These are phyloP conservation scores for Tauraco hartlaubi DNA, from an alignment of 2,797 vertebrate species.

Conservation along the genomic window DNA sequence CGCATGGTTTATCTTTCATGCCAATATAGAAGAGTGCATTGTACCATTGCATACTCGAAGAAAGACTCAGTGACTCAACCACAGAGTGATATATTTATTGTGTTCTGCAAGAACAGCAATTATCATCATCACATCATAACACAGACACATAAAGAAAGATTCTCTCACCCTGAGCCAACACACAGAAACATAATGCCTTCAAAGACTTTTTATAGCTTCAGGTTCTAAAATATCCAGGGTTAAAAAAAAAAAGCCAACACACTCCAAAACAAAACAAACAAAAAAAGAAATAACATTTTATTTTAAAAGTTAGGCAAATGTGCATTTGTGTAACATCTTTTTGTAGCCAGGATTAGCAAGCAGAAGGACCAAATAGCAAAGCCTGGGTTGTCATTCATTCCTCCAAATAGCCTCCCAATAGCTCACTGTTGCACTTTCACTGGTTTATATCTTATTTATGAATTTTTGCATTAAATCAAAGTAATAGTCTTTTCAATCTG, in stretches of 20 bases:
- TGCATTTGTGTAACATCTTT: not conserved
- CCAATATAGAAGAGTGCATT: not conserved
- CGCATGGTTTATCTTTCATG: not conserved
- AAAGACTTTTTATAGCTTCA: not conserved
- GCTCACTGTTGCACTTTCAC: not conserved
- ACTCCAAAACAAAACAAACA: not conserved
- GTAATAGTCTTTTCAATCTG: not conserved
- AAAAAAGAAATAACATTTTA: not conserved
- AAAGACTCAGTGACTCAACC: not conserved
- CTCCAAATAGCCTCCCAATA: not conserved
- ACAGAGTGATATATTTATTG: not conserved
- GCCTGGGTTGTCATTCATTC: not conserved
- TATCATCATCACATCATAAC: not conserved
- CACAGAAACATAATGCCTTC: not conserved
- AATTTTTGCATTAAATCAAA: not conserved
- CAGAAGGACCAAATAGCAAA: not conserved
- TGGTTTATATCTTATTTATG: not conserved
- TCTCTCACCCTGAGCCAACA: not conserved
- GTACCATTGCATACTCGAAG: not conserved
- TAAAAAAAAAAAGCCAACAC: not conserved
- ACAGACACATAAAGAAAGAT: not conserved
- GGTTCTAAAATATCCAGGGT: not conserved
- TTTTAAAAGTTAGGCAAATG: not conserved
- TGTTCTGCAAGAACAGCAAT: not conserved
- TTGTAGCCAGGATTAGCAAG: not conserved